Base-by-base conservation (phyloP, 2,113 vertebrate species). In the Sinocyclocheilus rhinocerous region DNA sequence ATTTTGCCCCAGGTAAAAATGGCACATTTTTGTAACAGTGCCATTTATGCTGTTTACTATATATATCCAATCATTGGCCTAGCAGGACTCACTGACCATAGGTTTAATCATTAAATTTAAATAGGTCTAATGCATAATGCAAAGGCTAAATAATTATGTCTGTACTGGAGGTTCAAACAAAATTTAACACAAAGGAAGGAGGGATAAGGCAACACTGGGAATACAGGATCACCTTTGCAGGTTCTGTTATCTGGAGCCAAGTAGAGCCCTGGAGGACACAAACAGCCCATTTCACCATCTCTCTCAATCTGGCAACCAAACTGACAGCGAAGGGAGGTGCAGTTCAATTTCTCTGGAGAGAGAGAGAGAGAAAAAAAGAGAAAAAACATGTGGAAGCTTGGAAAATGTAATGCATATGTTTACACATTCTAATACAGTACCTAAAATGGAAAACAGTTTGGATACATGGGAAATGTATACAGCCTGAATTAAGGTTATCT, bases 241-340 rank as follows among this genome's bases (percentile, higher is more conserved):
- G 92, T 94, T 90, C 88, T 93, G 88, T 92, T 92, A 91, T 94
- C 87, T 55, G 87, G 10, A 48, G 92, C 92, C 90, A 94, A 91
- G 84, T 91, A 89, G 89, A 94, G 90, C 85, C 92, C 91, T 61
- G 90, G 91, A 81, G 93, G 92, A 91, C 94, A 94, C 83, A 92
- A 84, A 77, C 93, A 94, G 78, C 24, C 76, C 78, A 85, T 63
- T 1, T 15, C 89, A 84, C 90, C 91, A 86, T 77, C 86, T 57
- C 69, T 80, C 65, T 90, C 90, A 89, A 92, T 88, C 90, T 93
- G 93, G 92, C 92, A 94, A 36, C 90, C 93, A 83, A 92, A 92
- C 90, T 94, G 93, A 90, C 93, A 94, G 24, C 85, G 91, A 45
- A 85, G 70, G 18, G 85, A 87, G 76, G 84, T 92, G 90, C 94